Percentiles rank a stretch among this genome's conserved stretches.
Conservation (phyloP, 2,888 invertebrate species). For the Lasiommata megera region DNA sequence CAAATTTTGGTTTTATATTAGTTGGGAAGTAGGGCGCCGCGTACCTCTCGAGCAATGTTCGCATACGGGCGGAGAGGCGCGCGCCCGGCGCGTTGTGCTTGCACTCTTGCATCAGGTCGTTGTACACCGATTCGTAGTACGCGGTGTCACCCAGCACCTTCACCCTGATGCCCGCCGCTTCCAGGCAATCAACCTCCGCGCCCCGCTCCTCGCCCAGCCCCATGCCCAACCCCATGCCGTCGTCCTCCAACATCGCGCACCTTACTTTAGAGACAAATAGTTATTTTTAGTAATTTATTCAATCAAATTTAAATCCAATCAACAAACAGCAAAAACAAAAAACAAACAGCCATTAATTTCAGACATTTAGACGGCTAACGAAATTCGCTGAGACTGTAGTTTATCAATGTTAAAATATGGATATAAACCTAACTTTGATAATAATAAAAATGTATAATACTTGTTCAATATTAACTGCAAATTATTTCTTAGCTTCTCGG, state of each 20-base stretch:
- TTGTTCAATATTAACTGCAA: too few species aligned
- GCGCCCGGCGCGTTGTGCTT: slow-evolving; percentile 86
- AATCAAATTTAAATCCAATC: too few species aligned
- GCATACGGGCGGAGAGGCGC: slow-evolving; percentile 73
- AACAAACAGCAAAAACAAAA: too few species aligned
- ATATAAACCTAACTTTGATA: too few species aligned
- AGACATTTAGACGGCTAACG: too few species aligned
- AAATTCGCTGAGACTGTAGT: neutral
- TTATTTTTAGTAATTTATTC: too few species aligned
- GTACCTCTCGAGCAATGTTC: slow-evolving; percentile 64
- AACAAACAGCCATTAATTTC: too few species aligned
- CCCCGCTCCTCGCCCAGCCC: neutral
- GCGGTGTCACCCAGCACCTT: slow-evolving; percentile 29
- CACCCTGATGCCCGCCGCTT: neutral
- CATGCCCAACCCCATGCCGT: neutral
- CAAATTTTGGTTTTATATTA: too few species aligned
- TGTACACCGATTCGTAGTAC: slow-evolving; percentile 63
- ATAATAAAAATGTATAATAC: too few species aligned
- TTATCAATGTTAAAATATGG: too few species aligned
- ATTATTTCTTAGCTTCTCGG: too few species aligned
- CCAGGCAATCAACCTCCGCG: neutral
- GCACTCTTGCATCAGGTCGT: slow-evolving; percentile 85
- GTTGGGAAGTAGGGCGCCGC: neutral
- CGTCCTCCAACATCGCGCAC: neutral
- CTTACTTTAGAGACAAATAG: too few species aligned